A percentile compares a stretch with the other conserved stretches of the same genome.
phyloP scores from a whole-genome alignment of 2,113 vertebrate species.

The Paracanthobrama guichenoti region DNA sequence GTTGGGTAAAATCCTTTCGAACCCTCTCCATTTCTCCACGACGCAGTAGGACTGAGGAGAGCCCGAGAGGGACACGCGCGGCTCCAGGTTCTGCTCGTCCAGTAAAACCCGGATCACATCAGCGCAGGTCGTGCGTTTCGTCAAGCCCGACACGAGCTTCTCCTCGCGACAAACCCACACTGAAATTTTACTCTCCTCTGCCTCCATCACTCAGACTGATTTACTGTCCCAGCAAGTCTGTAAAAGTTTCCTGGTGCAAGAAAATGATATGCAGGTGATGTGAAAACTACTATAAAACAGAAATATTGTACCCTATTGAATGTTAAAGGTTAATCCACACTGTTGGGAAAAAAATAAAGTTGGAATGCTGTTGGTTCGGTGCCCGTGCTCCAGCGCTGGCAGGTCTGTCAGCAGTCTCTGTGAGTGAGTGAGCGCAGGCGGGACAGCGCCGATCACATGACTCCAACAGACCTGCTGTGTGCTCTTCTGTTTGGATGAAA shows the following conservation, averaged over 20 bases:
- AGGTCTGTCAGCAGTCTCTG: background rate
- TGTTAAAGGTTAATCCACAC: background rate
- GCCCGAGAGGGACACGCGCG: constrained; percentile 71
- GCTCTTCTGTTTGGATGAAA: background rate
- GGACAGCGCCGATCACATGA: constrained; percentile 34
- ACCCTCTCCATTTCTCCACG: constrained; percentile 94
- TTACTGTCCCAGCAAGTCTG: background rate
- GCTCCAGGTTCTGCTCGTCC: constrained; percentile 78
- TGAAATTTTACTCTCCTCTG: constrained; percentile 81
- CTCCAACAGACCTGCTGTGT: background rate
- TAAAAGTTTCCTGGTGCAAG: constrained; percentile 1
- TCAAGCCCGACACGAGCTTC: constrained; percentile 88
- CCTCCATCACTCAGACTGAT: constrained; percentile 75
- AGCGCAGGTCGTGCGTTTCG: constrained; percentile 88
- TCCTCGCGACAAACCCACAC: constrained; percentile 95
- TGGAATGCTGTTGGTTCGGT: background rate
- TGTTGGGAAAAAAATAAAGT: background rate
- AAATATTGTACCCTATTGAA: background rate
- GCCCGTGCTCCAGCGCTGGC: background rate
- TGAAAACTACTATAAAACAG: too few species aligned
- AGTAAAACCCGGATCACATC: constrained; percentile 88
- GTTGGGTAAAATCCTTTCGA: constrained; percentile 88
- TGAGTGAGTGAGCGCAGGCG: constrained; percentile 16
- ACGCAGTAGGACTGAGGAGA: constrained; percentile 83
- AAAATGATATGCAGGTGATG: background rate